Evolutionary conservation across 2,113 vertebrate genomes (phyloP).

Genomic region (Oreochromis spilurus): DNA sequence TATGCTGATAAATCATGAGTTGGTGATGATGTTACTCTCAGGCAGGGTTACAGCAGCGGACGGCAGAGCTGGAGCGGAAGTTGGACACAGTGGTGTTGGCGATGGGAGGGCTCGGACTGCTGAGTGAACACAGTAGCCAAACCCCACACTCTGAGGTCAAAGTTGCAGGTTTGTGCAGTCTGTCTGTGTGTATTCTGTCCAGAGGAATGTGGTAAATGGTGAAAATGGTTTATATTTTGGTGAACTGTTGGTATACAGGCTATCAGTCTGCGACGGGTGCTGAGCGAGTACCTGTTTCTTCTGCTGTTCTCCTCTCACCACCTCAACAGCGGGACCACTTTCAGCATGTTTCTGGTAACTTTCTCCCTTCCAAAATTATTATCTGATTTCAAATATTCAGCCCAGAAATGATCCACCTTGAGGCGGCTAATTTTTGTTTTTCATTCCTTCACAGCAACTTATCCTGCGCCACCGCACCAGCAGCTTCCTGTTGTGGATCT

Average conservation of each 20-base stretch:
- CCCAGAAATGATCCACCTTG: neutral
- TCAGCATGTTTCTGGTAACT: constrained; percentile 52
- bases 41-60: constrained; percentile 40
- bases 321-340: constrained; percentile 77
- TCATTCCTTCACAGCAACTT: neutral
- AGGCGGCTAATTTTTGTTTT: neutral
- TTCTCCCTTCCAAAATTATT: neutral
- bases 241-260: constrained; percentile 1
- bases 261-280: neutral
- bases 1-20: neutral
- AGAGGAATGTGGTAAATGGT: neutral
- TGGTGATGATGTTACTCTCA: neutral
- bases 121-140: neutral
- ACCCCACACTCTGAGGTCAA: neutral
- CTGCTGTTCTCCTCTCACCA: constrained; percentile 83
- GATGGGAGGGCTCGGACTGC: constrained; percentile 49
- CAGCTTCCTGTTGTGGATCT: neutral
- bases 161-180: constrained; percentile 9
- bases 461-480: neutral
- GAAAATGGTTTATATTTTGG: neutral
- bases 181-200: neutral
- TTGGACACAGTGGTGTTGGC: constrained; percentile 60
- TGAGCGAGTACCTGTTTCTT: constrained; percentile 44
- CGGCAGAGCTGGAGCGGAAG: constrained; percentile 59
- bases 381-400: neutral